Conservation (phyloP, 2,113 vertebrate genomes). For the Bos indicus region DNA sequence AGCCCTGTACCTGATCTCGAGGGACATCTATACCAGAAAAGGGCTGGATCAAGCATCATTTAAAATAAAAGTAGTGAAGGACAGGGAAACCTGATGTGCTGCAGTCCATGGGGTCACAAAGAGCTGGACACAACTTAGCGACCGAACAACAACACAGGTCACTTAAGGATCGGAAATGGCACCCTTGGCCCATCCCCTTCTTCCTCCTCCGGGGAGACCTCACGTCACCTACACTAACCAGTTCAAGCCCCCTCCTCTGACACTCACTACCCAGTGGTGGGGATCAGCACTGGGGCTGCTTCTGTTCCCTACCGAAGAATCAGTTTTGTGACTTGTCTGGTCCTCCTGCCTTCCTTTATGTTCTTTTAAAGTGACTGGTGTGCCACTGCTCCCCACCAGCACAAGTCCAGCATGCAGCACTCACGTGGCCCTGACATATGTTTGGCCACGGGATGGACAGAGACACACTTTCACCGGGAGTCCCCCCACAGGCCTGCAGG, state of each 20-base stretch:
- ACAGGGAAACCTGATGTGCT: background rate
- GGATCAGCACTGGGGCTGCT: background rate
- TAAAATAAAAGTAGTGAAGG: background rate
- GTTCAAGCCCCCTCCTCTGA: accelerated
- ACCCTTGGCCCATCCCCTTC: background rate
- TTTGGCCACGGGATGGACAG: background rate
- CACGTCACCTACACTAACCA: background rate
- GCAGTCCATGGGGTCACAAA: background rate
- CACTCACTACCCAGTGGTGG: background rate
- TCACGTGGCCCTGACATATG: accelerated
- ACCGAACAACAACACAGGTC: background rate
- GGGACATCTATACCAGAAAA: background rate
- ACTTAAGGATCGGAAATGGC: background rate
- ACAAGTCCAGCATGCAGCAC: accelerated
- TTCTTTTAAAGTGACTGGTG: background rate
- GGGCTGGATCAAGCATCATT: background rate
- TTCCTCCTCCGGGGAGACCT: background rate
- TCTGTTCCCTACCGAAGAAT: background rate
- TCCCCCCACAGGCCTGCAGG: accelerated
- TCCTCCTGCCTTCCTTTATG: background rate
- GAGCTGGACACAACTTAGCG: background rate
- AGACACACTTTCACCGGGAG: background rate
- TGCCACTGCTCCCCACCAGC: background rate
- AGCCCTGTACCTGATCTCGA: background rate
- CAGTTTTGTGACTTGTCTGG: background rate